These are phyloP conservation scores for Prionailurus bengalensis DNA, from an alignment of 2,113 vertebrate genomes.

Conservation along the genomic window DNA sequence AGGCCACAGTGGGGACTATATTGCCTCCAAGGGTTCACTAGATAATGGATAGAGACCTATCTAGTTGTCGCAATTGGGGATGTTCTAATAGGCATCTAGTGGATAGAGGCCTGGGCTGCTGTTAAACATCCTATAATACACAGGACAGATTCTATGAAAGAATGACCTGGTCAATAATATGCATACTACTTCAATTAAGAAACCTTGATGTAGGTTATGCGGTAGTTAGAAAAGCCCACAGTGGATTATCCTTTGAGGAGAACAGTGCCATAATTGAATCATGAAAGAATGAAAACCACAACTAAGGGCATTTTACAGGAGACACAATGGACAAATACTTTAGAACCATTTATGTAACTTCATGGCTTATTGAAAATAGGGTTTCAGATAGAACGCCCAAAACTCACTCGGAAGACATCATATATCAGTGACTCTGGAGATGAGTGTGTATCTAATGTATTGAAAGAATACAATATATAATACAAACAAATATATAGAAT, in stretches of 20 bases:
- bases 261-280: not conserved
- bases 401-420: not conserved
- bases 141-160: not conserved
- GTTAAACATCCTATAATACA: not conserved
- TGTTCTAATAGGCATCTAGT: not conserved
- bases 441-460: not conserved
- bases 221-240: not conserved
- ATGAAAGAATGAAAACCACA: not conserved
- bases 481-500: not conserved
- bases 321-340: not conserved
- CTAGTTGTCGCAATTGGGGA: not conserved
- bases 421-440: not conserved
- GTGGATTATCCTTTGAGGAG: too few relatives aligned
- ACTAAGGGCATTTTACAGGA: not conserved
- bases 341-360: not conserved
- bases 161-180: too few relatives aligned
- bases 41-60: not conserved
- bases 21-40: not conserved
- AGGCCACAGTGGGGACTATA: rapidly evolving
- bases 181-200: not conserved
- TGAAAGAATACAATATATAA: not conserved
- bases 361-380: not conserved
- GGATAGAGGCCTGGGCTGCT: rapidly evolving
- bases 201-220: rapidly evolving
- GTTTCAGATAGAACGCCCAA: not conserved